A percentile compares a stretch with the other conserved stretches of the same genome.
Evolutionary conservation across 64 coral and sea anemone species (phyloP).

Genomic region (Trachythela sp.): DNA sequence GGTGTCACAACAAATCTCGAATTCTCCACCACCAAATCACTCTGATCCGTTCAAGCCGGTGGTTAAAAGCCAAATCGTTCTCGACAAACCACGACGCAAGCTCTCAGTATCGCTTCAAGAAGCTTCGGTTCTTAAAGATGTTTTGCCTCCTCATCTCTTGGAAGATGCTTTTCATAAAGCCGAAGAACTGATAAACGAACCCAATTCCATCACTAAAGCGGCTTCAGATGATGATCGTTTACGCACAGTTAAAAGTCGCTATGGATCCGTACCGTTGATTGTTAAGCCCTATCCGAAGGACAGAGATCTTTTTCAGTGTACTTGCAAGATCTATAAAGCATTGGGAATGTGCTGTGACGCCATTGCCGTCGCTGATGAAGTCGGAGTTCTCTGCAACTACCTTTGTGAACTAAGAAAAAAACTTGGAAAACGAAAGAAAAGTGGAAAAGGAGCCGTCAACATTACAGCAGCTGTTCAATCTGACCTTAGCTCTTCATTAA

Average conservation of each 20-base stretch:
- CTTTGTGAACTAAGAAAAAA: too few relatives aligned
- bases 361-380: too few relatives aligned
- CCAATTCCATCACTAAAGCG: conserved; percentile 9
- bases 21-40: not conserved
- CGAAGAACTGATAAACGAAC: conserved; percentile 31
- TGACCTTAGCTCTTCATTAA: too few relatives aligned
- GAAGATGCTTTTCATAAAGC: conserved; percentile 34
- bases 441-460: too few relatives aligned
- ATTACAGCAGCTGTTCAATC: too few relatives aligned
- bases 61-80: not conserved
- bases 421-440: too few relatives aligned
- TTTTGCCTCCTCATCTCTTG: not conserved
- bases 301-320: too few relatives aligned
- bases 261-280: too few relatives aligned
- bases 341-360: too few relatives aligned
- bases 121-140: conserved; percentile 15
- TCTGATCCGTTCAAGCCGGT: not conserved
- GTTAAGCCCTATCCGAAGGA: too few relatives aligned
- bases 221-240: not conserved
- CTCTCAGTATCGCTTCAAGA: conserved; percentile 29
- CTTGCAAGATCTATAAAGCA: too few relatives aligned
- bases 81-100: not conserved
- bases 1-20: not conserved
- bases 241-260: not conserved
- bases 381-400: too few relatives aligned